These are phyloP conservation scores for Fopius arisanus DNA, from an alignment of 1,140 invertebrate species.

Conservation along the genomic window DNA sequence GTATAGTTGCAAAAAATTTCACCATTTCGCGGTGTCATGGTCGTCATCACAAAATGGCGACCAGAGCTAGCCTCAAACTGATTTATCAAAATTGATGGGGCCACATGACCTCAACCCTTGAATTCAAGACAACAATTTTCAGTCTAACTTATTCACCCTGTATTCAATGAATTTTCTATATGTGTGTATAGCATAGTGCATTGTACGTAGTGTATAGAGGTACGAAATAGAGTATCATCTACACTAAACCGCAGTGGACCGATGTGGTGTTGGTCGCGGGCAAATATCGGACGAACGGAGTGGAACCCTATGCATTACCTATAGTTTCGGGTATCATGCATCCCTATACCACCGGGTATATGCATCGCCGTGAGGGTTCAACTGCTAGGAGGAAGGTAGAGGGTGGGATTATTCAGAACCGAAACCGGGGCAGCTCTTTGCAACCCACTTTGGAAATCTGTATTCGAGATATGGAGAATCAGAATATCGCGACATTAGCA, in stretches of 20 bases:
- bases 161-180: not conserved
- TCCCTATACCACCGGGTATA: not conserved
- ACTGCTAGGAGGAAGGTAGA: not conserved
- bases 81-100: not conserved
- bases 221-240: not conserved
- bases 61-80: not conserved
- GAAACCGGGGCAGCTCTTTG: not conserved
- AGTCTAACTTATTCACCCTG: not conserved
- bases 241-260: not conserved
- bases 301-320: slow-evolving; percentile 13
- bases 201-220: not conserved
- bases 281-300: slow-evolving; percentile 2
- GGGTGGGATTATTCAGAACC: not conserved
- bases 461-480: not conserved
- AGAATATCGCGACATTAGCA: not conserved
- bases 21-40: not conserved
- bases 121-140: not conserved
- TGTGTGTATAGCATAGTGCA: not conserved
- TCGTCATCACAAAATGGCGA: not conserved
- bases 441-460: not conserved
- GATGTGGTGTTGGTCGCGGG: slow-evolving; percentile 10
- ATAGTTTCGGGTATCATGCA: not conserved
- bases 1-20: too few species aligned
- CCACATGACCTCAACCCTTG: not conserved
- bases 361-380: not conserved